These are phyloP conservation scores for Creontiades dilutus DNA, from an alignment of 2,888 invertebrate species.

Conservation along the genomic window DNA sequence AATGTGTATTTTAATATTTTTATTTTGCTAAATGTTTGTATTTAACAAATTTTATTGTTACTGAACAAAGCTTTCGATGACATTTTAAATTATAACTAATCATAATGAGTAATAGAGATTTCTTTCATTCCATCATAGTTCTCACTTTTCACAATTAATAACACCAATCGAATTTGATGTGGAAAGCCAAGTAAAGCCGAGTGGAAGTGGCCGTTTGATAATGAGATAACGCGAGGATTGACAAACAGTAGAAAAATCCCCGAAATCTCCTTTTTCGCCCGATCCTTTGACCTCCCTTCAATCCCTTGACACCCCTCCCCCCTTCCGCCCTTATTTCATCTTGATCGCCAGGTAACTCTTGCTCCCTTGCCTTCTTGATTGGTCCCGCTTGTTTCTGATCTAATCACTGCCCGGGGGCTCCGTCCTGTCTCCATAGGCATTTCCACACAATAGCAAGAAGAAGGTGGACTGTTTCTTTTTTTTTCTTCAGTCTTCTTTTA, in stretches of 20 bases:
- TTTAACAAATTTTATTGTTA: too few species aligned
- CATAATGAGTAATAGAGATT: too few species aligned
- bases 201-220: neutral
- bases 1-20: too few species aligned
- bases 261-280: neutral
- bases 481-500: slow-evolving; percentile 48
- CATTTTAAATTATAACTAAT: too few species aligned
- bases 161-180: too few species aligned
- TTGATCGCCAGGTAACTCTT: neutral
- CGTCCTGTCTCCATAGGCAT: slow-evolving; percentile 70
- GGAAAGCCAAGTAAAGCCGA: too few species aligned
- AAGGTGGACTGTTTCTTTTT: slow-evolving; percentile 66
- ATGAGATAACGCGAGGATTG: neutral
- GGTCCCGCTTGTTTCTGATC: slow-evolving; percentile 71
- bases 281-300: neutral
- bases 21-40: too few species aligned
- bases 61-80: too few species aligned
- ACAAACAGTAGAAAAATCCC: neutral
- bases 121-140: too few species aligned
- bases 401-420: slow-evolving; percentile 71
- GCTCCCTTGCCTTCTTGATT: slow-evolving; percentile 65
- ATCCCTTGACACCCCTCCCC: neutral
- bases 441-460: slow-evolving; percentile 70
- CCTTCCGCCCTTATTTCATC: neutral
- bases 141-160: too few species aligned